Conservation (phyloP, 1,140 invertebrate genomes). For the Hydropsyche tenuis region DNA sequence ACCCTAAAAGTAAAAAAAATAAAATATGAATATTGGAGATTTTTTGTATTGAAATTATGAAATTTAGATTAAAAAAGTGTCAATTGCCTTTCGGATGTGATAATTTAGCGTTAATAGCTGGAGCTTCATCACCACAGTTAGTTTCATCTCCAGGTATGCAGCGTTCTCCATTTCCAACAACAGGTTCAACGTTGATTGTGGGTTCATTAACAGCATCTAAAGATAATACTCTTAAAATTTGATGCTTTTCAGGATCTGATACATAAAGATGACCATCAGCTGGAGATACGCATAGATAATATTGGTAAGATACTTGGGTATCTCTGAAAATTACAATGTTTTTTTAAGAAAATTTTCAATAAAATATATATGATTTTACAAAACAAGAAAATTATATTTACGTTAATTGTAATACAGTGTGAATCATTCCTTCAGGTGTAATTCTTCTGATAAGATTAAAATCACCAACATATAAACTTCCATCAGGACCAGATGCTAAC, state of each 20-base stretch:
- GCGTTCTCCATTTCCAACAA: slow-evolving; percentile 94
- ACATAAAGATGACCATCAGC: slow-evolving; percentile 95
- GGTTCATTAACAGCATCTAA: slow-evolving; percentile 82
- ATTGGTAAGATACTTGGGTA: slow-evolving; percentile 93
- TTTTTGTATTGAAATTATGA: too few relatives aligned
- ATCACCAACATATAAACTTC: slow-evolving; percentile 95
- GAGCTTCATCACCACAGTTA: slow-evolving; percentile 93
- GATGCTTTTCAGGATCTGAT: slow-evolving; percentile 92
- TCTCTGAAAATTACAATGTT: slow-evolving; percentile 67
- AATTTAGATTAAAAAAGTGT: background rate
- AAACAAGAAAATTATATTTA: slow-evolving; percentile 56
- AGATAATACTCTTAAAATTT: slow-evolving; percentile 78
- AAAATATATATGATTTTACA: slow-evolving; percentile 9
- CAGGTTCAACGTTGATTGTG: slow-evolving; percentile 83
- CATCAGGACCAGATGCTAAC: slow-evolving; percentile 92
- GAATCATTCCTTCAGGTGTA: slow-evolving; percentile 89
- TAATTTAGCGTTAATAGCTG: slow-evolving; percentile 87
- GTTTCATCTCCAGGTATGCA: slow-evolving; percentile 91
- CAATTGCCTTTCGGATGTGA: slow-evolving; percentile 91
- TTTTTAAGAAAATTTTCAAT: slow-evolving; percentile 30
- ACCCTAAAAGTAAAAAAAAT: slow-evolving; percentile 60
- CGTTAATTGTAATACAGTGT: slow-evolving; percentile 92
- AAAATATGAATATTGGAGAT: too few relatives aligned
- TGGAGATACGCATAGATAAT: slow-evolving; percentile 93
- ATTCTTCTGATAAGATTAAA: slow-evolving; percentile 94